Evolutionary conservation across 2,797 vertebrate species (phyloP), one percentile per base, ranked within the genome.

Genomic region (Gymnodraco acuticeps): DNA sequence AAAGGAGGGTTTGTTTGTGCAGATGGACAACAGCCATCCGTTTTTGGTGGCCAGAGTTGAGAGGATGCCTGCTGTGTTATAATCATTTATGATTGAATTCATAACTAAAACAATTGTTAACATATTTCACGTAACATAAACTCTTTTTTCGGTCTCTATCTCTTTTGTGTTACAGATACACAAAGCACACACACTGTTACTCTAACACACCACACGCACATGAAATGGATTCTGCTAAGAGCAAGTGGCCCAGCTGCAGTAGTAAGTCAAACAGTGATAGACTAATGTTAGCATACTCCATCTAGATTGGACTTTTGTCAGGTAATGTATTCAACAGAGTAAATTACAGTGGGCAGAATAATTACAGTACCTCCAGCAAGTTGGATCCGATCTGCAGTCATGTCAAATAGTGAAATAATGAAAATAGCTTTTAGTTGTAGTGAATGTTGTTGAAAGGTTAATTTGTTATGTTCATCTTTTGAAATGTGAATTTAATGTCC

Each of bases 281-380:
- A 76, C 70, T 72, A 53, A 75, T 66, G 60, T 70, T 65, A 58
- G 61, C 17, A 56, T 43, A 46, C 60, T 79, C 62, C 67, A 77
- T 77, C 46, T 70, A 46, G 51, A 79, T 62, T 33, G 69, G 59
- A 79, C 61, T 64, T 72, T 75, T 69, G 56, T 31, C 55, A 62
- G 31, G 7, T 52, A 64, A 77, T 79, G 54, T 71, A 50, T 63
- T 75, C 63, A 77, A 20, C 60, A 67, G 50, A 45, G 59, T 60
- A 59, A 86, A 78, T 80, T 53, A 69, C 50, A 78, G 17, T 0
- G 65, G 54, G 73, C 63, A 56, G 47, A 60, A 58, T 73, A 83
- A 84, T 80, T 65, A n/a, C n/a, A n/a, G n/a, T n/a, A 75, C 42
- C 54, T 76, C 48, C 55, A 54, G 19, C 65, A 61, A 47, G 56